Evolutionary conservation across 2,888 invertebrate genomes (phyloP).

Genomic region (Parasteatoda lunata): DNA sequence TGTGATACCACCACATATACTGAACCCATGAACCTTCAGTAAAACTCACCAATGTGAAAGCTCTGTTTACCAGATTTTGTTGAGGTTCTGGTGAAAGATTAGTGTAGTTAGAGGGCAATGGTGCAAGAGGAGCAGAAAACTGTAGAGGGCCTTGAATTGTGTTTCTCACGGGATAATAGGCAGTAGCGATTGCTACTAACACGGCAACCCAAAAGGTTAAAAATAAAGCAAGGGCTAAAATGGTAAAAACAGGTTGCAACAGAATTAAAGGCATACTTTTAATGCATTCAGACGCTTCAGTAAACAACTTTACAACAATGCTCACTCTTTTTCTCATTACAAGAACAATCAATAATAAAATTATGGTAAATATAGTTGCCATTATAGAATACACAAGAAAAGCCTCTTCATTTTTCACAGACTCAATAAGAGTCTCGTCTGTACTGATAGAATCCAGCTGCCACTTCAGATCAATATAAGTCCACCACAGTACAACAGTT

Average conservation of each 20-base stretch:
- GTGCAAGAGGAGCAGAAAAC: constrained; percentile 16
- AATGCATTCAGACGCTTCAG: constrained; percentile 91
- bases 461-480: constrained; percentile 84
- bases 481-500: constrained; percentile 90
- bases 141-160: constrained; percentile 49
- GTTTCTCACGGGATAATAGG: constrained; percentile 69
- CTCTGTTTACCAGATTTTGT: constrained; percentile 37
- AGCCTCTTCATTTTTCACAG: constrained; percentile 88
- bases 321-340: constrained; percentile 87
- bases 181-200: constrained; percentile 82
- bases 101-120: neutral
- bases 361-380: constrained; percentile 89
- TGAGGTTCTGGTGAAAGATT: constrained; percentile 74
- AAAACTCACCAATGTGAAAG: constrained; percentile 69
- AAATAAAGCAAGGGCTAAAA: constrained; percentile 84
- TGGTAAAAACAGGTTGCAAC: constrained; percentile 83
- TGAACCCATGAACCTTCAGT: constrained; percentile 81
- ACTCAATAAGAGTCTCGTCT: constrained; percentile 79
- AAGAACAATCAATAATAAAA: constrained; percentile 83
- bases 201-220: constrained; percentile 90
- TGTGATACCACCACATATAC: constrained; percentile 95
- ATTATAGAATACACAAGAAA: constrained; percentile 89
- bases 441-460: constrained; percentile 78
- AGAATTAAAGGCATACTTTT: constrained; percentile 88
- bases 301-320: constrained; percentile 88